Conservation (phyloP, 2,113 vertebrate species). For the Heliornis fulica region DNA sequence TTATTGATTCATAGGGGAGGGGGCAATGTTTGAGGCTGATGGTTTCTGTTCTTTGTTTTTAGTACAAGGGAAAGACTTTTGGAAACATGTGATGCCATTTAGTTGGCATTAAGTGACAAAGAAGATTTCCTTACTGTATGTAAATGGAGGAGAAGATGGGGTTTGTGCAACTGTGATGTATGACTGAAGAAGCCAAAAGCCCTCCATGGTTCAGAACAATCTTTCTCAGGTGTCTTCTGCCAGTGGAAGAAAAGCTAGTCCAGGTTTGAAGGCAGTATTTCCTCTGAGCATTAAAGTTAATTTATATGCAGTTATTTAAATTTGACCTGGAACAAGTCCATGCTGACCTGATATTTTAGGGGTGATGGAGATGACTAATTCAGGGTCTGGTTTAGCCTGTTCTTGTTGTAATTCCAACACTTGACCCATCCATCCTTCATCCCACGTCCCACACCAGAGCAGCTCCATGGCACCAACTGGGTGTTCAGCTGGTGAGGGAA, state of each 20-base stretch:
- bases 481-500: accelerated
- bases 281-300: not conserved
- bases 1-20: not conserved
- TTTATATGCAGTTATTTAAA: not conserved
- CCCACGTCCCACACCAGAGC: accelerated
- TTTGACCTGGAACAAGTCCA: not conserved
- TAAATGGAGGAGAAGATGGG: not conserved
- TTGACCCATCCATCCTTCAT: accelerated
- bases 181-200: not conserved
- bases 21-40: not conserved
- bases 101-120: not conserved
- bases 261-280: not conserved
- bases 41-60: not conserved
- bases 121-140: not conserved
- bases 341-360: not conserved
- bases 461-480: accelerated
- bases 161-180: not conserved
- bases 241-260: not conserved
- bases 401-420: not conserved
- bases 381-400: not conserved
- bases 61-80: not conserved
- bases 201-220: not conserved
- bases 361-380: not conserved
- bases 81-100: not conserved
- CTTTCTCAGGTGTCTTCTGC: not conserved